Evolutionary conservation across 2,113 vertebrate species (phyloP), one percentile per base, ranked within the genome.

Genomic region (Paramormyrops kingsleyae): DNA sequence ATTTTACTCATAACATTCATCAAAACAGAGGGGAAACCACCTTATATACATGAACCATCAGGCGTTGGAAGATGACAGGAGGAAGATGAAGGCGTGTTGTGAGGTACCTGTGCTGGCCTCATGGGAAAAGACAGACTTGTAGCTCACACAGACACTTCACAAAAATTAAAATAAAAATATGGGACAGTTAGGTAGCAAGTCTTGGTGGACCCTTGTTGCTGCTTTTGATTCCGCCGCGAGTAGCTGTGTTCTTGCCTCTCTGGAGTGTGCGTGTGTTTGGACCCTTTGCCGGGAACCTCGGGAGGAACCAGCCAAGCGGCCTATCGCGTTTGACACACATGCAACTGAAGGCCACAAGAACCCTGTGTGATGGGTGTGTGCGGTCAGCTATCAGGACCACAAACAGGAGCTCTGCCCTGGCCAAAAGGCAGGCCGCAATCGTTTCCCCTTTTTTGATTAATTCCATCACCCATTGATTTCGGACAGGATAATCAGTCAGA

Each of bases 81-180:
- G 27, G 44, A 50, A 46, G 47, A 87, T 56, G 39, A n/a, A 31
- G 6, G 62, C 19, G n/a, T 74, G 42, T 35, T 89, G 59, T 53
- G 80, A 74, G 90, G 83, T 7, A 59, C 90, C 90, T 92, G 93
- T 96, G 95, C 97, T 97, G 97, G 96, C 95, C 96, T 42, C 95
- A 95, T 97, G 96, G 96, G 95, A 95, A 96, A 97, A 96, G 96
- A 97, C 96, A 96, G 95, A 96, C 95, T 96, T 94, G 96, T 95
- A 97, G 95, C 95, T 93, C 95, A 97, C 96, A 96, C 95, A 95
- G 96, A 96, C 95, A 97, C 96, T 96, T 95, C 83, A 97, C 94
- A 87, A 88, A 50, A 90, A 90, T 46, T 83, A 91, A 44, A 88
- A 80, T 88, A 89, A 96, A 96, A 85, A 90, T 96, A 96, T 94